Evolutionary conservation across 1,140 invertebrate genomes (phyloP).

Genomic region (Xylocopa sonorina): DNA sequence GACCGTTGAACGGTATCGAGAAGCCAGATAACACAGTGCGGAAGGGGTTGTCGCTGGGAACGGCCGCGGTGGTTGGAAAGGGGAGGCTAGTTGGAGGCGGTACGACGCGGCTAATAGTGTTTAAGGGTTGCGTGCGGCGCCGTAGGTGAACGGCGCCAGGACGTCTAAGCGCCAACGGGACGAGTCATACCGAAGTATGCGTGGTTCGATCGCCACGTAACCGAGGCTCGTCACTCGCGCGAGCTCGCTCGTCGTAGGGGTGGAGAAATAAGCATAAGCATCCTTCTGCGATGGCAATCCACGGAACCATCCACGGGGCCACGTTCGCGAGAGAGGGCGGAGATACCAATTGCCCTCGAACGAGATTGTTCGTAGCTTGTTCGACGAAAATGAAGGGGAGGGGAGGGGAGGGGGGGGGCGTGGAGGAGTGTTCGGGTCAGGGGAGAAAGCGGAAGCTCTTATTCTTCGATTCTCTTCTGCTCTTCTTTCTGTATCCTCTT

Average conservation of each 20-base stretch:
- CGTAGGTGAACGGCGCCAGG: conserved; percentile 68
- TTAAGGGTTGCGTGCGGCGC: conserved; percentile 74
- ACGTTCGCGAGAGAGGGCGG: conserved; percentile 14
- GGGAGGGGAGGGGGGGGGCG: background rate
- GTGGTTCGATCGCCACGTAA: conserved; percentile 2
- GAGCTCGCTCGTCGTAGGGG: background rate
- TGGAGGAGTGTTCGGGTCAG: background rate
- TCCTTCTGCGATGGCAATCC: conserved; percentile 30
- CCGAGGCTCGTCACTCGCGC: too few relatives aligned
- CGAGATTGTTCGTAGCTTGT: conserved; percentile 38
- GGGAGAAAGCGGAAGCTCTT: conserved; percentile 8
- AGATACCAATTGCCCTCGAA: conserved; percentile 44
- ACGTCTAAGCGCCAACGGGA: conserved; percentile 68
- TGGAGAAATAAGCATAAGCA: conserved; percentile 3
- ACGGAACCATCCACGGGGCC: conserved; percentile 17
- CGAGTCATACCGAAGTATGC: conserved; percentile 48
- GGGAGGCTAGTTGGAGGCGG: conserved; percentile 11
- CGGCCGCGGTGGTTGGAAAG: background rate
- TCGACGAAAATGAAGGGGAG: conserved; percentile 42
- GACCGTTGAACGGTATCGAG: conserved; percentile 40
- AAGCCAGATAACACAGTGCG: conserved; percentile 34
- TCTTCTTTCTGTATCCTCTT: background rate
- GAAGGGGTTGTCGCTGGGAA: conserved; percentile 17
- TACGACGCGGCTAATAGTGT: conserved; percentile 56
- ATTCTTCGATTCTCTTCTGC: conserved; percentile 12